Conservation (phyloP, 1,140 invertebrate species). For the Eupristina koningsbergeri region DNA sequence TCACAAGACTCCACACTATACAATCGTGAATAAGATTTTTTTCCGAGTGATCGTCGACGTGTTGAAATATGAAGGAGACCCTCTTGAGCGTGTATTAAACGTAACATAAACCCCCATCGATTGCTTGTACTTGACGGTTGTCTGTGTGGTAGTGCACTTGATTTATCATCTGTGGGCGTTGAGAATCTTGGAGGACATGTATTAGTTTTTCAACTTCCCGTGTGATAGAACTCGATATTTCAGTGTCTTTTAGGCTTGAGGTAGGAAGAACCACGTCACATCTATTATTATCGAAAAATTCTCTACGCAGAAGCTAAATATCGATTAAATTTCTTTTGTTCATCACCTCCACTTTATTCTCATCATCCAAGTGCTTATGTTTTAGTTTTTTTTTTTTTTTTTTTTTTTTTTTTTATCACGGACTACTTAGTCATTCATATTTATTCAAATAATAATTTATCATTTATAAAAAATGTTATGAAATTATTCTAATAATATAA, state of each 20-base stretch:
- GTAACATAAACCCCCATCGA: slow-evolving; percentile 31
- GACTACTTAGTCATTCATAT: background rate
- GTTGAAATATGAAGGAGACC: slow-evolving; percentile 12
- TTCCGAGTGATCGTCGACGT: background rate
- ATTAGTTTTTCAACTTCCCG: slow-evolving; percentile 18
- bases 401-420: background rate
- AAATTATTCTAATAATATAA: too few species aligned
- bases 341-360: background rate
- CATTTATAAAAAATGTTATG: too few species aligned
- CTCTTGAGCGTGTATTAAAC: slow-evolving; percentile 25
- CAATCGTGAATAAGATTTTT: background rate
- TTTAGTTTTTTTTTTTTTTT: background rate
- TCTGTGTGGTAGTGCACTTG: background rate
- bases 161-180: slow-evolving; percentile 37
- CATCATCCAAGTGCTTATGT: background rate
- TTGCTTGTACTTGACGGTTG: background rate
- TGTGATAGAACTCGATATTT: slow-evolving; percentile 35
- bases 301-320: background rate
- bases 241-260: slow-evolving; percentile 35
- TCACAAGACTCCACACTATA: background rate
- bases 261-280: background rate
- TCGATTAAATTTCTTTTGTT: slow-evolving; percentile 29
- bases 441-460: too few species aligned
- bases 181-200: slow-evolving; percentile 9
- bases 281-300: slow-evolving; percentile 2